Evolutionary conservation across 2,113 vertebrate genomes (phyloP).

Genomic region (Cichladusa arquata): DNA sequence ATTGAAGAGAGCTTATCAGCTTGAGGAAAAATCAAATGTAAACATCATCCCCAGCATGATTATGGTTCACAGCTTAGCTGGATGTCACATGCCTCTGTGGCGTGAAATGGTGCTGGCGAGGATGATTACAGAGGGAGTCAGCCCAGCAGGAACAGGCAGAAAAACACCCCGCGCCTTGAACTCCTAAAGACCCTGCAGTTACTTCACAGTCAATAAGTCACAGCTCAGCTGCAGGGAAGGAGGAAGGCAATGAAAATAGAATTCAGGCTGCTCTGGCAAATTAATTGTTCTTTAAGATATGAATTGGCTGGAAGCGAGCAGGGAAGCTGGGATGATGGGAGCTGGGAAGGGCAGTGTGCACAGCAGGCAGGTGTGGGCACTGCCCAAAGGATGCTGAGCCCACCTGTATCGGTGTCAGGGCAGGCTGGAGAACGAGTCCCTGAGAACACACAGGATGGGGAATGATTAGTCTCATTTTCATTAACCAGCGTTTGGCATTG

Average conservation of each 20-base stretch:
- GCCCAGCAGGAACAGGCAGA: slow-evolving; percentile 4
- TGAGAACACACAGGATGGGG: fast-evolving
- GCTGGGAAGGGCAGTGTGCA: not conserved
- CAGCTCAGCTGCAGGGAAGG: slow-evolving; percentile 16
- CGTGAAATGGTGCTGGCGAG: not conserved
- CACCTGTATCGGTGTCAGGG: fast-evolving
- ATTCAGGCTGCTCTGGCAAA: slow-evolving; percentile 8
- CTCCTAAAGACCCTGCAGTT: slow-evolving; percentile 8
- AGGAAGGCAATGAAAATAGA: slow-evolving; percentile 16
- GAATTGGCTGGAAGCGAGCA: not conserved
- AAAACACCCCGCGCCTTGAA: not conserved
- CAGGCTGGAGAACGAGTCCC: not conserved
- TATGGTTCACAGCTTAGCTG: slow-evolving; percentile 24
- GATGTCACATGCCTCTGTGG: slow-evolving; percentile 16
- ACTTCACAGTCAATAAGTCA: slow-evolving; percentile 49
- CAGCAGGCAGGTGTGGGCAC: not conserved
- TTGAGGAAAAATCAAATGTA: slow-evolving; percentile 50
- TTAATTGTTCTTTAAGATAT: not conserved
- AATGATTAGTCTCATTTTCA: not conserved
- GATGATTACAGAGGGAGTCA: slow-evolving; percentile 29
- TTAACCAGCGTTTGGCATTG: not conserved
- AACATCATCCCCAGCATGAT: slow-evolving; percentile 28
- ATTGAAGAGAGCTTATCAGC: slow-evolving; percentile 53
- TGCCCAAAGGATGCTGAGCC: not conserved
- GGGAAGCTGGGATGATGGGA: not conserved